phyloP scores from a whole-genome alignment of 2,888 invertebrate genomes.

The Pristionchus maxplancki region DNA sequence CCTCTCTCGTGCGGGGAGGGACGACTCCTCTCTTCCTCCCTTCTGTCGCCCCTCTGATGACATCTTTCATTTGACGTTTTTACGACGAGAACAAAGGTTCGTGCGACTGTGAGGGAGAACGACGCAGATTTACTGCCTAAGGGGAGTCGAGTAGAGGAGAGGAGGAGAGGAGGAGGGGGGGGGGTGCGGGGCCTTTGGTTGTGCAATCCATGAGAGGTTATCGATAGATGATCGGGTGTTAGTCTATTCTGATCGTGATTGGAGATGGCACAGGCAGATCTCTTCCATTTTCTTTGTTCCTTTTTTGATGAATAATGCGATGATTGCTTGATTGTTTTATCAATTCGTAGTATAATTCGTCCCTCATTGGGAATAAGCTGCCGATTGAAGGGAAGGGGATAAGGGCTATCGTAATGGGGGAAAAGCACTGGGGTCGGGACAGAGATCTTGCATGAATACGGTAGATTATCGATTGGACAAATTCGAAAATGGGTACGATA shows the following conservation, averaged over 20 bases:
- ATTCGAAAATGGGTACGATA: not conserved
- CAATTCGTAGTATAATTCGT: not conserved
- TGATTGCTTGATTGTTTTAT: not conserved
- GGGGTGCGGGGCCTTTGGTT: not conserved
- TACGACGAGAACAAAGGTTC: conserved; percentile 49
- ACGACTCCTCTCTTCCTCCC: conserved; percentile 29
- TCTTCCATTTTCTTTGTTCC: not conserved
- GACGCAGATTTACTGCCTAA: conserved; percentile 6
- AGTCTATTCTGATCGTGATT: not conserved
- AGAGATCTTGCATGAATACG: conserved; percentile 46
- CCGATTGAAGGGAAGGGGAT: not conserved
- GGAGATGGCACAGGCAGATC: not conserved
- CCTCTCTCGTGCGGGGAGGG: not conserved
- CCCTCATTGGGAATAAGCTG: conserved; percentile 7
- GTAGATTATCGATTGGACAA: conserved; percentile 33
- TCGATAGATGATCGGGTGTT: not conserved
- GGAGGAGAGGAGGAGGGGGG: not conserved
- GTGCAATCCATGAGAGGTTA: not conserved
- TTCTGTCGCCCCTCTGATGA: conserved; percentile 44
- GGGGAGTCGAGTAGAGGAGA: not conserved
- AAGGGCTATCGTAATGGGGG: not conserved
- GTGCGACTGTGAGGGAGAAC: conserved; percentile 3
- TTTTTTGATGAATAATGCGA: not conserved
- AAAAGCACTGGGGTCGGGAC: conserved; percentile 28
- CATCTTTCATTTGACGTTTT: conserved; percentile 45